A percentile compares a stretch with the other conserved stretches of the same genome.
Evolutionary conservation across 2,888 invertebrate genomes (phyloP).

Genomic region (Lepidochrysops patricia): DNA sequence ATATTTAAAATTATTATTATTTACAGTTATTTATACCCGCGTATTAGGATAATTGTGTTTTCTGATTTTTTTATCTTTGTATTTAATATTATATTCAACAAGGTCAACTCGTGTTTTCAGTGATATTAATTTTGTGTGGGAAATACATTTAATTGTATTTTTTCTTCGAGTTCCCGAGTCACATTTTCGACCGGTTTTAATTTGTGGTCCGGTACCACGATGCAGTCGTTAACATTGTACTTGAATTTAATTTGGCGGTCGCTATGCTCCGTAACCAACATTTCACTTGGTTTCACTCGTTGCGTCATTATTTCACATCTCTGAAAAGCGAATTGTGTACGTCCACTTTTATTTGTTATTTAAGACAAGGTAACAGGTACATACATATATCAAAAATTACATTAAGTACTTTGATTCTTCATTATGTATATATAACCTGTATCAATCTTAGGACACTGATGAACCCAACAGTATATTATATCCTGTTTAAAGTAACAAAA

Average conservation of each 20-base stretch:
- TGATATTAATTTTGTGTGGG: neutral
- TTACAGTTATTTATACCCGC: neutral
- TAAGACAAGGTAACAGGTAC: too few relatives aligned
- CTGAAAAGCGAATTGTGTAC: constrained; percentile 15
- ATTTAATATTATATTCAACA: neutral
- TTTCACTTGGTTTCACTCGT: constrained; percentile 58
- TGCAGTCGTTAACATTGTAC: constrained; percentile 38
- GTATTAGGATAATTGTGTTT: neutral
- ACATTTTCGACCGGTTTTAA: neutral
- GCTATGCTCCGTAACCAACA: constrained; percentile 58
- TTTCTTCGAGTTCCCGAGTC: neutral
- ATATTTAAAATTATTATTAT: neutral
- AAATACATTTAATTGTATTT: neutral
- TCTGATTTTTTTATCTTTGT: neutral
- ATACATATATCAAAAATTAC: too few relatives aligned
- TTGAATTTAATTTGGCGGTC: constrained; percentile 63
- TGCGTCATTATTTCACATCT: constrained; percentile 28
- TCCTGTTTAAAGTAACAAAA: neutral
- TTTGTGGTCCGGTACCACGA: neutral
- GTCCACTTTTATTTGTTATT: neutral
- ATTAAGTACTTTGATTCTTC: neutral
- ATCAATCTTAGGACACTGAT: neutral
- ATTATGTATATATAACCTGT: neutral
- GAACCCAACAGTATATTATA: neutral
- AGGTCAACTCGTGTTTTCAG: neutral